Conservation (phyloP, 2,888 invertebrate species). For the Nipponacmea schrenckii region DNA sequence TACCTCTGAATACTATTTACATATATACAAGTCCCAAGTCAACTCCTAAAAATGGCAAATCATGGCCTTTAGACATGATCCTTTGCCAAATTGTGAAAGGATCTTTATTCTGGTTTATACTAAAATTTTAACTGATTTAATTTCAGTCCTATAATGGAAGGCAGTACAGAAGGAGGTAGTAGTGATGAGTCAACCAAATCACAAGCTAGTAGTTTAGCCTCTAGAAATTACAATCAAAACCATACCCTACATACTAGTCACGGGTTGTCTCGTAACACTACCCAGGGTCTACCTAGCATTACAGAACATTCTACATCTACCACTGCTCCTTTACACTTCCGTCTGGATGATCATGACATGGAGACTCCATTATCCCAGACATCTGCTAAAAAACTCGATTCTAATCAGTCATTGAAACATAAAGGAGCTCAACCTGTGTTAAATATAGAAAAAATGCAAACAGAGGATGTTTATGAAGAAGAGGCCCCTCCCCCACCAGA, state of each 20-base stretch:
- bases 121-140: too few relatives aligned
- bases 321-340: background rate
- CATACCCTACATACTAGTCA: background rate
- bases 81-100: too few relatives aligned
- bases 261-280: background rate
- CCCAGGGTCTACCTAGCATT: background rate
- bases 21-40: too few relatives aligned
- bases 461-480: background rate
- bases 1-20: too few relatives aligned
- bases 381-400: background rate
- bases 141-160: conserved; percentile 62
- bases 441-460: background rate
- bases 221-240: conserved; percentile 8
- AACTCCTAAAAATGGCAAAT: too few relatives aligned
- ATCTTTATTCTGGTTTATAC: too few relatives aligned
- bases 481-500: background rate
- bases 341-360: background rate
- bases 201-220: conserved; percentile 15
- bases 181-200: conserved; percentile 31
- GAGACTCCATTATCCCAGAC: background rate
- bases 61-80: too few relatives aligned
- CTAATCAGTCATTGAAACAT: background rate
- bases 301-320: background rate
- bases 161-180: conserved; percentile 54
- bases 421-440: background rate